Conservation (phyloP, 1,140 invertebrate species). For the Zaprionus lachaisei region DNA sequence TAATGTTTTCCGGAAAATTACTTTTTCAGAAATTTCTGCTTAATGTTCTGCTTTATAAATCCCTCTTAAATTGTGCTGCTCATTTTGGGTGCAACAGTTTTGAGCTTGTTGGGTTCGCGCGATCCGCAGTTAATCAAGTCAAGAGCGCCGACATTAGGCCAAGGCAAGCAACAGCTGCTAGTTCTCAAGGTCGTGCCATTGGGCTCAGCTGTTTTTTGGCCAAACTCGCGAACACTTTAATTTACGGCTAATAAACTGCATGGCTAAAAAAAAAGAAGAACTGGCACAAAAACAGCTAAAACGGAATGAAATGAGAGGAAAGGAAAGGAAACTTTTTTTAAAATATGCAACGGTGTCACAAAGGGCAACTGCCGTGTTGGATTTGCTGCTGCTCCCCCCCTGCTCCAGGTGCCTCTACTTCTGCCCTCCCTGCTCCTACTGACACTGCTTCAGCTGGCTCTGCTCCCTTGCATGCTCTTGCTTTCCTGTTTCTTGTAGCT, state of each 20-base stretch:
- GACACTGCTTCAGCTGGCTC: no score
- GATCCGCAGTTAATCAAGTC: slow-evolving; percentile 7
- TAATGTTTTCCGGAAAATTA: neutral
- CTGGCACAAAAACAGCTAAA: slow-evolving; percentile 2
- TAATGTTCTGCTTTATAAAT: neutral
- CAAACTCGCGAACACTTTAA: slow-evolving; percentile 49
- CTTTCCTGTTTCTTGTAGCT: no score
- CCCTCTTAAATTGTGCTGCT: neutral
- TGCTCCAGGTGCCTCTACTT: neutral
- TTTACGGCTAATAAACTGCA: slow-evolving; percentile 76
- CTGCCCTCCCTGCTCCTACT: neutral
- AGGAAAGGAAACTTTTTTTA: slow-evolving; percentile 65
- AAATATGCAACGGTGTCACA: slow-evolving; percentile 68
- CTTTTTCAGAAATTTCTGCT: neutral
- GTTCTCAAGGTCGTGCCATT: slow-evolving; percentile 48
- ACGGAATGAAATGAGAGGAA: slow-evolving; percentile 27
- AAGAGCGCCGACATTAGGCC: neutral
- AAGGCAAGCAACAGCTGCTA: slow-evolving; percentile 9
- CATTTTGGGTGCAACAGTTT: neutral
- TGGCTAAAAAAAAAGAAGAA: slow-evolving; percentile 33
- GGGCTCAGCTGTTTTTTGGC: slow-evolving; percentile 62
- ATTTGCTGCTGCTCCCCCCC: neutral
- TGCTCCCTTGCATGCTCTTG: no score
- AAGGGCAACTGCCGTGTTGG: slow-evolving; percentile 19
- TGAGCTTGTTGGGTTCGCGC: neutral